These are phyloP conservation scores for Charanyca ferruginea DNA, from an alignment of 2,888 invertebrate species.

Conservation along the genomic window DNA sequence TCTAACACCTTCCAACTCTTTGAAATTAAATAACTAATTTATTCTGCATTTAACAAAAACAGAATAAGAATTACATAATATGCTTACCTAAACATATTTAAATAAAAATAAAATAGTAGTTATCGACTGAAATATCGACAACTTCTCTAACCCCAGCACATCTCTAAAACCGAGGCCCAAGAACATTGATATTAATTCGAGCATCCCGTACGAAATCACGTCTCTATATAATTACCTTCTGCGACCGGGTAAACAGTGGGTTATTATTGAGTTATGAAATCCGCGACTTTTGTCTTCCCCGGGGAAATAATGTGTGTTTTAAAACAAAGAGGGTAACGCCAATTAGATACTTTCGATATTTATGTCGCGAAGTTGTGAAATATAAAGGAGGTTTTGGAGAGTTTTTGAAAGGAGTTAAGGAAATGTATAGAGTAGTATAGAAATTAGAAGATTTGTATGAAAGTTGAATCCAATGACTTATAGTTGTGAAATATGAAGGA, in stretches of 20 bases:
- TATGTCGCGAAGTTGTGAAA: constrained; percentile 42
- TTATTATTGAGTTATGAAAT: constrained; percentile 89
- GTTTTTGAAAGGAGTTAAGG: neutral
- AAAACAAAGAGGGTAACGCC: constrained; percentile 81
- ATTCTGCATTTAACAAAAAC: too few species aligned
- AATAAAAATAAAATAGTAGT: too few species aligned
- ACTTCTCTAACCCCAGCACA: constrained; percentile 52
- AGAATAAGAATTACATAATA: too few species aligned
- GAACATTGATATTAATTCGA: constrained; percentile 91
- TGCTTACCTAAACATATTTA: too few species aligned
- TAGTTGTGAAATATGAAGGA: too few species aligned
- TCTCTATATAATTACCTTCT: constrained; percentile 87
- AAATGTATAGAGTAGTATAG: too few species aligned
- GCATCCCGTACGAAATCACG: constrained; percentile 89
- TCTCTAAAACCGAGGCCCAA: constrained; percentile 79
- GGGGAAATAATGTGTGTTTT: constrained; percentile 88
- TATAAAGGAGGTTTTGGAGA: neutral
- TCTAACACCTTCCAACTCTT: too few species aligned
- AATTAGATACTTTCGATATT: constrained; percentile 62
- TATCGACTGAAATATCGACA: constrained; percentile 6
- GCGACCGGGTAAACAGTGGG: constrained; percentile 86
- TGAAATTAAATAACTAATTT: too few species aligned
- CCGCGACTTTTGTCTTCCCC: constrained; percentile 84
- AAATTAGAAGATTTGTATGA: too few species aligned
- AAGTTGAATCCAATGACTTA: too few species aligned